These are phyloP conservation scores for Pheosia gnoma DNA, from an alignment of 2,888 invertebrate species.

Conservation along the genomic window DNA sequence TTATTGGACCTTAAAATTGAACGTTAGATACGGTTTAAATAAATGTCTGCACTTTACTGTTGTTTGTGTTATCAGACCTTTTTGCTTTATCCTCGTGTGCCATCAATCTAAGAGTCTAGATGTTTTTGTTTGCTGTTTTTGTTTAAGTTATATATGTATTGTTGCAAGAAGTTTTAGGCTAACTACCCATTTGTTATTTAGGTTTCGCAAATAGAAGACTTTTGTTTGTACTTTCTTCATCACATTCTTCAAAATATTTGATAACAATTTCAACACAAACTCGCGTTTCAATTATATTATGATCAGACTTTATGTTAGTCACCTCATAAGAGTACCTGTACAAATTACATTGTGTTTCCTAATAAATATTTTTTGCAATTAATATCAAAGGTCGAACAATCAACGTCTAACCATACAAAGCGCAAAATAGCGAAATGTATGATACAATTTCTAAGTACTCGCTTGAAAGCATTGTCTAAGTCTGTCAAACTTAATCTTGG, in stretches of 20 bases:
- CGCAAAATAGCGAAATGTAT: constrained; percentile 25
- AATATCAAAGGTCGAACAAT: constrained; percentile 12
- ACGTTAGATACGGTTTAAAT: background rate
- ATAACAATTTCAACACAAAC: background rate
- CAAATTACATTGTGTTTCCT: no score
- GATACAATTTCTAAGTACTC: constrained; percentile 28
- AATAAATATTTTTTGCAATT: background rate
- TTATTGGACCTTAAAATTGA: background rate
- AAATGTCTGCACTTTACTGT: background rate
- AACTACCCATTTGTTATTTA: constrained; percentile 4
- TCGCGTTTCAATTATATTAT: background rate
- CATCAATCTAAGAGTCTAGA: constrained; percentile 4
- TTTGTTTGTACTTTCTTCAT: background rate
- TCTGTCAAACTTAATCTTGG: constrained; percentile 46
- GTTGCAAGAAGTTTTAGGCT: background rate
- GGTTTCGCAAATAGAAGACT: background rate
- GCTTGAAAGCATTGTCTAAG: constrained; percentile 25
- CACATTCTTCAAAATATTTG: background rate
- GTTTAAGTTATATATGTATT: background rate
- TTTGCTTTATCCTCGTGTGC: constrained; percentile 1
- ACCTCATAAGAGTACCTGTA: background rate
- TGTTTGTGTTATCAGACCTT: background rate
- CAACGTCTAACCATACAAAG: constrained; percentile 10
- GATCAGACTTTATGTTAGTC: background rate
- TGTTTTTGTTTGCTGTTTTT: constrained; percentile 7